Evolutionary conservation across 2,113 vertebrate species (phyloP), one percentile per base, ranked within the genome.

Genomic region (Aspiorhynchus laticeps): DNA sequence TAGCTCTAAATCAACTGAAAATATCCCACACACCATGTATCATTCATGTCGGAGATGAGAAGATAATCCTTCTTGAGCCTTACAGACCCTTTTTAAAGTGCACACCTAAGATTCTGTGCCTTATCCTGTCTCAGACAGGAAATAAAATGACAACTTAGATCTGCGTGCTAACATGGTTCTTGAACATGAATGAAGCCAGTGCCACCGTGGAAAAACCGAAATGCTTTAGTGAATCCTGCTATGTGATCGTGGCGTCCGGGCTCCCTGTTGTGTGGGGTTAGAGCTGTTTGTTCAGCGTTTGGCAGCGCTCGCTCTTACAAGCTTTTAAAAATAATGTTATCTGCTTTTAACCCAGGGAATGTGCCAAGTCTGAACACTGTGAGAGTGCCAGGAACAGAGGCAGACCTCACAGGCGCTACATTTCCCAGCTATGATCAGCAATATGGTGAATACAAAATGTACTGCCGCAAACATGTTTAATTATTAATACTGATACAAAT

Each of bases 281-380:
- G 65, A 82, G 88, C 59, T 33, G 75, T 77, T 76, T 65, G 84
- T 83, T 88, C 83, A 38, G 41, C 56, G 80, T 71, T 81, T 88
- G 76, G 86, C 87, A 61, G 78, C 53, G 71, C 81, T 86, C 89
- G 84, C 9, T 74, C 69, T 86, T 84, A 85, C 87, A 88, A 85
- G 90, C 86, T 91, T 91, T 90, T 48, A 91, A 90, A 90, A 87
- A 90, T 89, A 89, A 84, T 87, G 84, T 87, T 87, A 89, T 92
- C 90, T 88, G 88, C 92, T 93, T 93, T 91, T 89, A 92, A 85
- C 83, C 89, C 89, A 91, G 80, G 89, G 86, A 86, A 84, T 51
- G 83, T 24, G 83, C 81, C 87, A 14, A 31, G 79, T 63, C 87
- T 41, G 85, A 89, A 89, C 78, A 84, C 48, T 56, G 74, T 24